phyloP scores from a whole-genome alignment of 2,797 vertebrate species.

The Galagoides demidoff region DNA sequence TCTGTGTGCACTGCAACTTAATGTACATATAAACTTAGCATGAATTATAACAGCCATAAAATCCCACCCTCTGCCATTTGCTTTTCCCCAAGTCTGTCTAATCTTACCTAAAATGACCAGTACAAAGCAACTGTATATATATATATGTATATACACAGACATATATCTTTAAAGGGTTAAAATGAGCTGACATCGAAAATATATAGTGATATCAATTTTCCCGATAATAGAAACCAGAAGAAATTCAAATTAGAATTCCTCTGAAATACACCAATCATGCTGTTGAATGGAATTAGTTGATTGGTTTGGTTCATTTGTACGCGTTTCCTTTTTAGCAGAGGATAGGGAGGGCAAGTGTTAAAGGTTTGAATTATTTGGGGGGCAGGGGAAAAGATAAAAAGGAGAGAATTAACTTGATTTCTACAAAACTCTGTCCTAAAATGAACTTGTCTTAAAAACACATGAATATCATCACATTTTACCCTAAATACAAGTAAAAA shows the following conservation, averaged over 20 bases:
- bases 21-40: conserved; percentile 6
- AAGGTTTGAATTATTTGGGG: background rate
- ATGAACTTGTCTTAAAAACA: conserved; percentile 55
- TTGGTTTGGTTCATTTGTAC: conserved; percentile 13
- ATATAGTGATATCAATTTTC: conserved; percentile 40
- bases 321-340: background rate
- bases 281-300: background rate
- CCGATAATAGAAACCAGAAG: conserved; percentile 22
- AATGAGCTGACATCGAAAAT: background rate
- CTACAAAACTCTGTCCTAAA: conserved; percentile 27
- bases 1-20: background rate
- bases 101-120: background rate
- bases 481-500: conserved; percentile 57
- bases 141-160: background rate
- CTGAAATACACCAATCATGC: conserved; percentile 28
- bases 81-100: background rate
- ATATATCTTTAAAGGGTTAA: background rate
- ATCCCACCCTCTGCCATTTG: background rate
- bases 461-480: conserved; percentile 47
- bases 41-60: background rate
- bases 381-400: background rate
- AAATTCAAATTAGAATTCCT: conserved; percentile 55
- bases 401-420: conserved; percentile 18
- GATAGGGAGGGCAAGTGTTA: background rate
- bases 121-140: background rate